Evolutionary conservation across 92 coral and sea anemone genomes (phyloP).

Genomic region (Epizoanthus rinbou): DNA sequence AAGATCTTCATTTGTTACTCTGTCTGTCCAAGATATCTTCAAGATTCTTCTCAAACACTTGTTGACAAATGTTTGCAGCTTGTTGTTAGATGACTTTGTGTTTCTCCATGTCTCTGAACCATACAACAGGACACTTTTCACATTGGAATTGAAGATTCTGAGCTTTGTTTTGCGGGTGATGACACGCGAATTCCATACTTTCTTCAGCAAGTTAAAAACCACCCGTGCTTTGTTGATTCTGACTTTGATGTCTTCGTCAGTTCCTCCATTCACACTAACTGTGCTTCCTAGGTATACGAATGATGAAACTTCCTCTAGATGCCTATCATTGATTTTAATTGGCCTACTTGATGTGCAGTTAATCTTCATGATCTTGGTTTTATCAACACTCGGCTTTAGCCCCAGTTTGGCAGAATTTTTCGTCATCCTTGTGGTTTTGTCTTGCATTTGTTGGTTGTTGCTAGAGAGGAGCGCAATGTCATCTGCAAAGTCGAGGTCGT

Average conservation of each 20-base stretch:
- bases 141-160: not conserved
- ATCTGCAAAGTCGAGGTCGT: not conserved
- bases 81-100: not conserved
- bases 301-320: not conserved
- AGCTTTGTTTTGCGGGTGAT: conserved; percentile 1
- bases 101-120: conserved; percentile 21
- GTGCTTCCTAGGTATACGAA: conserved; percentile 25
- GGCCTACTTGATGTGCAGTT: conserved; percentile 7
- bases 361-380: conserved; percentile 10
- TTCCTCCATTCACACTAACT: not conserved
- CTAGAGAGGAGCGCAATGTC: not conserved
- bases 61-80: not conserved
- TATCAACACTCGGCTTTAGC: not conserved
- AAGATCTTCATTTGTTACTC: too few species aligned
- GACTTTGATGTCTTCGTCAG: conserved; percentile 21
- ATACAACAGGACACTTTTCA: not conserved
- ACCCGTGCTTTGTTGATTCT: conserved; percentile 24
- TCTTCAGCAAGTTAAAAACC: conserved; percentile 11
- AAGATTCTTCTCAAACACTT: not conserved
- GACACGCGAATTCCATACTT: conserved; percentile 12
- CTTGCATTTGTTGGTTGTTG: not conserved
- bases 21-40: not conserved
- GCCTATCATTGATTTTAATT: not conserved
- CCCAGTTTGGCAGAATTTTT: not conserved
- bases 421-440: conserved; percentile 14